Conservation (phyloP, 1,140 invertebrate genomes). For the Cardiocondyla obscurior region DNA sequence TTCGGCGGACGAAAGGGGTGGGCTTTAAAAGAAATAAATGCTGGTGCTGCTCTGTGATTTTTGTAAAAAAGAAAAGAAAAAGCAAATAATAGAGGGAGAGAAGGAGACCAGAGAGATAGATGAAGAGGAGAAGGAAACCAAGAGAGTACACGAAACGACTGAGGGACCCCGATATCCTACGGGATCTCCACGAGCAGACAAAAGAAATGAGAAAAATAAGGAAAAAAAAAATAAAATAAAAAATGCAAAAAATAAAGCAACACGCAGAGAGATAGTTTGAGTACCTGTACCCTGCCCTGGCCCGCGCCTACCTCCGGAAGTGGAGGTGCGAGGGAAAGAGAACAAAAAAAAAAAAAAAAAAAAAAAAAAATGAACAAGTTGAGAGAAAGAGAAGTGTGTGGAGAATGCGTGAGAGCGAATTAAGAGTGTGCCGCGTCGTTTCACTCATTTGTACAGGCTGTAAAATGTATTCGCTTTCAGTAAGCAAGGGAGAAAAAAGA, state of each 20-base stretch:
- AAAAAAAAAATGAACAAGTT: conserved; percentile 39
- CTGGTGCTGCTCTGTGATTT: conserved; percentile 83
- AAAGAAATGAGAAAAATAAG: conserved; percentile 24
- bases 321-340: conserved; percentile 56
- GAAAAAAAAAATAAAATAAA: conserved; percentile 27
- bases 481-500: conserved; percentile 55
- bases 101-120: background rate
- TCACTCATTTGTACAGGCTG: conserved; percentile 79
- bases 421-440: conserved; percentile 48
- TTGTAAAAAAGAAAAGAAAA: conserved; percentile 78
- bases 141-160: conserved; percentile 27
- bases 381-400: conserved; percentile 43
- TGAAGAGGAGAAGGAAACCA: background rate
- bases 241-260: no score
- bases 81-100: conserved; percentile 65
- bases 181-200: conserved; percentile 9
- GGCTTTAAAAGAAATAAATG: conserved; percentile 79
- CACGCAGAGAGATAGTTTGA: conserved; percentile 78
- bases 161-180: conserved; percentile 14
- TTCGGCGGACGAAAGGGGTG: conserved; percentile 73
- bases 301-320: conserved; percentile 73
- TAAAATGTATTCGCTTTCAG: conserved; percentile 79
- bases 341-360: conserved; percentile 43
- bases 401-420: conserved; percentile 44
- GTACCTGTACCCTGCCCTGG: conserved; percentile 82